These are phyloP conservation scores for Oryzias sinensis DNA, from an alignment of 2,797 vertebrate species.

Conservation along the genomic window DNA sequence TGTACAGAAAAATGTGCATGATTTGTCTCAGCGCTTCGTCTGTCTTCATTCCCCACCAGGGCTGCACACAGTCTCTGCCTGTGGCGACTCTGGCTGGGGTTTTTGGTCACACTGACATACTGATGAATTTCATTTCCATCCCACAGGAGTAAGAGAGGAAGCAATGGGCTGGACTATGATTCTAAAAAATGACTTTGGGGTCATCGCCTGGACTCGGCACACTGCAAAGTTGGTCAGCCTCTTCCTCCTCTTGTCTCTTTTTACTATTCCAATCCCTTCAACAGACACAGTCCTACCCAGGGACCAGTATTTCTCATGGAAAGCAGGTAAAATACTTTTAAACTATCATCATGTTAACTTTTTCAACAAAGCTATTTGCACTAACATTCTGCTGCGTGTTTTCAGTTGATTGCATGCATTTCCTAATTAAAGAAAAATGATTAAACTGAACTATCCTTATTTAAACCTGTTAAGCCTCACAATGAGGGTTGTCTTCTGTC, in stretches of 20 bases:
- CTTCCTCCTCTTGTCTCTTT: constrained; percentile 78
- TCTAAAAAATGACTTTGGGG: constrained; percentile 83
- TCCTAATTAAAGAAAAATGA: too few species aligned
- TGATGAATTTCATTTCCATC: constrained; percentile 53
- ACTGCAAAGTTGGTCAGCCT: constrained; percentile 71
- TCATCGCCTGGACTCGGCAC: constrained; percentile 78
- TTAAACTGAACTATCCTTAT: too few species aligned
- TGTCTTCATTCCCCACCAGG: constrained; percentile 7
- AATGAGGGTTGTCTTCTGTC: too few species aligned
- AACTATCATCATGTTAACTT: neutral
- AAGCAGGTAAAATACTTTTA: constrained; percentile 83
- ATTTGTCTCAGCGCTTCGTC: constrained; percentile 1
- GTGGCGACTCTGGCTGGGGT: constrained; percentile 9
- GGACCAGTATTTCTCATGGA: constrained; percentile 89
- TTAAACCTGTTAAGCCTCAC: too few species aligned
- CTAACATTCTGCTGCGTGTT: too few species aligned
- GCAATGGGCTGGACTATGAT: constrained; percentile 91
- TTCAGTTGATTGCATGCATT: too few species aligned
- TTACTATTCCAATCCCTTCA: constrained; percentile 75
- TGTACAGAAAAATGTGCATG: neutral
- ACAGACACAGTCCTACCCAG: constrained; percentile 80
- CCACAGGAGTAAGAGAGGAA: constrained; percentile 83
- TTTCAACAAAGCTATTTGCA: constrained; percentile 1
- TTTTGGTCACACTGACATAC: constrained; percentile 24
- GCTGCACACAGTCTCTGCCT: constrained; percentile 2